Conservation (phyloP, 35 echinoderm and acorn worm species). For the Hemicentrotus pulcherrimus region DNA sequence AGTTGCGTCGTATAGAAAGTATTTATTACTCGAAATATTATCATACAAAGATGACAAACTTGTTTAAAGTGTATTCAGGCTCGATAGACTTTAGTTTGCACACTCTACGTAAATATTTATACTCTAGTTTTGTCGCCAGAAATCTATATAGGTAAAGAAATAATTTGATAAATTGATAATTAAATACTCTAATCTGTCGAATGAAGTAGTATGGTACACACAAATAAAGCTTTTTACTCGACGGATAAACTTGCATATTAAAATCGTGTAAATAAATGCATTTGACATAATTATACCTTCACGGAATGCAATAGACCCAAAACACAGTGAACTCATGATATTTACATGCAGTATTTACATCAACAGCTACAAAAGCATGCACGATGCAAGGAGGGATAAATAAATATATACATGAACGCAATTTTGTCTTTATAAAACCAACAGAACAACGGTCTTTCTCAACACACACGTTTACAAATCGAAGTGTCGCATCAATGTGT, state of each 20-base stretch:
- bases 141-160: slow-evolving; percentile 20
- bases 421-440: background rate
- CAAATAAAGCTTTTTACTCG: slow-evolving; percentile 22
- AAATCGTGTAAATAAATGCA: slow-evolving; percentile 27
- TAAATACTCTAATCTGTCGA: slow-evolving; percentile 22
- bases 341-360: slow-evolving; percentile 35
- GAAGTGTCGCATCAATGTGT: background rate
- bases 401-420: slow-evolving; percentile 13
- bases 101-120: slow-evolving; percentile 21
- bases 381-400: slow-evolving; percentile 22
- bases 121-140: background rate
- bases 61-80: slow-evolving; percentile 28
- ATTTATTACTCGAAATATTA: slow-evolving; percentile 53
- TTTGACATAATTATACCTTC: slow-evolving; percentile 20
- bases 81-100: slow-evolving; percentile 29
- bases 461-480: background rate
- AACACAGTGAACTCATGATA: slow-evolving; percentile 21
- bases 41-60: slow-evolving; percentile 50
- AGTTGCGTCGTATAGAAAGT: slow-evolving; percentile 45
- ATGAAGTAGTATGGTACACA: background rate
- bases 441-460: background rate
- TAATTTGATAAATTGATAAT: slow-evolving; percentile 13
- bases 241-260: slow-evolving; percentile 50
- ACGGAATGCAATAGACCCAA: slow-evolving; percentile 46
- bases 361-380: background rate